Conservation (phyloP, 2,113 vertebrate genomes). For the Eira barbara region DNA sequence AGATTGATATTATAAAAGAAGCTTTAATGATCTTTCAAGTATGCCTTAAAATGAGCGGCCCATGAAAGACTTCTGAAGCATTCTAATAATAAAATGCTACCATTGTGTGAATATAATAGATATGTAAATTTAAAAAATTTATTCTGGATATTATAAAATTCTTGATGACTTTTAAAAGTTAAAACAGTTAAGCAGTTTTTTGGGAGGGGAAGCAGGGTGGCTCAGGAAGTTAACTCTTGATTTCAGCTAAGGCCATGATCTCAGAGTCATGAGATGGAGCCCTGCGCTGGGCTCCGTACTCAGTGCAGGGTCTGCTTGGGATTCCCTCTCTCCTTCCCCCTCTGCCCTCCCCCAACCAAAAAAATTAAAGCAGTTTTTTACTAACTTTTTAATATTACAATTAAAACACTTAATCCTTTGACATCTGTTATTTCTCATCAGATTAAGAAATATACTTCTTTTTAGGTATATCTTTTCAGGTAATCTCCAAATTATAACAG, state of each 20-base stretch:
- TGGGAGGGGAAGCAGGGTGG: neutral
- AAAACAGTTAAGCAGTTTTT: neutral
- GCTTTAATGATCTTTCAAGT: neutral
- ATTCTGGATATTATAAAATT: slow-evolving; percentile 10
- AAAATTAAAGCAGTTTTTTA: slow-evolving; percentile 1
- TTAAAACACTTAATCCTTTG: slow-evolving; percentile 20
- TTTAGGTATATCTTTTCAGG: neutral
- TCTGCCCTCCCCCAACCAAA: neutral
- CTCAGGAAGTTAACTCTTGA: neutral
- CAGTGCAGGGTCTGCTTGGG: neutral
- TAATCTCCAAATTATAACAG: neutral
- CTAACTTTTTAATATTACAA: neutral
- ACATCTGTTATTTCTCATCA: slow-evolving; percentile 14
- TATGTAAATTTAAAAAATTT: neutral
- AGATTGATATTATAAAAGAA: slow-evolving; percentile 14
- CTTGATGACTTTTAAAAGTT: slow-evolving; percentile 32
- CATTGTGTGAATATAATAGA: slow-evolving; percentile 34
- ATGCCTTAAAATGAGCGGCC: slow-evolving; percentile 8
- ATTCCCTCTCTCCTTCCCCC: neutral
- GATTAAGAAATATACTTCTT: neutral
- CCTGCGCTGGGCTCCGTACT: neutral
- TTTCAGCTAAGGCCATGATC: neutral
- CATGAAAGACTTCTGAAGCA: slow-evolving; percentile 21
- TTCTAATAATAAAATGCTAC: slow-evolving; percentile 36
- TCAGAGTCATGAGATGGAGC: neutral